Evolutionary conservation across 1,140 invertebrate species (phyloP).

Genomic region (Apis cerana): DNA sequence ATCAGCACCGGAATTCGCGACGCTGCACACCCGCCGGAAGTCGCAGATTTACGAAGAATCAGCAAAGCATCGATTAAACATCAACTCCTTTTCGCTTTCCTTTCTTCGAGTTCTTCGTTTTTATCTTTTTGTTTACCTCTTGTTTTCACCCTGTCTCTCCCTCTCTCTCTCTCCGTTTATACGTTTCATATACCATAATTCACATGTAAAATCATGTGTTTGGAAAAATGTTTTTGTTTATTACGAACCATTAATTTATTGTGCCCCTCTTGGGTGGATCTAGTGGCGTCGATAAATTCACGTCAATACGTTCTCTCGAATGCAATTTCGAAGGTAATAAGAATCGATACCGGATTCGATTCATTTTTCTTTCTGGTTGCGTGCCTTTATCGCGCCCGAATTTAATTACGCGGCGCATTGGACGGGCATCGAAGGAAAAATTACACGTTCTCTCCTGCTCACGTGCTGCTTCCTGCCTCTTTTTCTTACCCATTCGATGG

Average conservation of each 20-base stretch:
- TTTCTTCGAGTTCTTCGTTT: too few species aligned
- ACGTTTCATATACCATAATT: too few species aligned
- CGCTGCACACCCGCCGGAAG: constrained; percentile 30
- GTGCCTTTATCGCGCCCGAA: neutral
- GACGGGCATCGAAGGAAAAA: neutral
- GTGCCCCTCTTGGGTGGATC: neutral
- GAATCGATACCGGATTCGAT: neutral
- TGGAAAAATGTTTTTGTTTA: constrained; percentile 1
- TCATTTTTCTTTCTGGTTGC: neutral
- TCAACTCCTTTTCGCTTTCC: constrained; percentile 1
- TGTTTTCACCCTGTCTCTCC: neutral
- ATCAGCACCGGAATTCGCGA: constrained; percentile 24
- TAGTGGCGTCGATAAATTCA: neutral
- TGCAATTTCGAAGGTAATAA: constrained; percentile 18
- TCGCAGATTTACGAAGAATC: constrained; percentile 45
- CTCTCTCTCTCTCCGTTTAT: neutral
- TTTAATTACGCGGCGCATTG: constrained; percentile 7
- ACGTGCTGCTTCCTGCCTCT: neutral
- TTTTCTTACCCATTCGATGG: neutral
- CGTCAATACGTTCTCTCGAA: neutral
- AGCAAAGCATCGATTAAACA: constrained; percentile 18
- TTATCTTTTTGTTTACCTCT: too few species aligned
- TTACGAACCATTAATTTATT: neutral
- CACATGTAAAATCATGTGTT: too few species aligned
- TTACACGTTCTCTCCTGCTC: neutral